Evolutionary conservation across 1,140 invertebrate species (phyloP).

Genomic region (Danaus melanippus): DNA sequence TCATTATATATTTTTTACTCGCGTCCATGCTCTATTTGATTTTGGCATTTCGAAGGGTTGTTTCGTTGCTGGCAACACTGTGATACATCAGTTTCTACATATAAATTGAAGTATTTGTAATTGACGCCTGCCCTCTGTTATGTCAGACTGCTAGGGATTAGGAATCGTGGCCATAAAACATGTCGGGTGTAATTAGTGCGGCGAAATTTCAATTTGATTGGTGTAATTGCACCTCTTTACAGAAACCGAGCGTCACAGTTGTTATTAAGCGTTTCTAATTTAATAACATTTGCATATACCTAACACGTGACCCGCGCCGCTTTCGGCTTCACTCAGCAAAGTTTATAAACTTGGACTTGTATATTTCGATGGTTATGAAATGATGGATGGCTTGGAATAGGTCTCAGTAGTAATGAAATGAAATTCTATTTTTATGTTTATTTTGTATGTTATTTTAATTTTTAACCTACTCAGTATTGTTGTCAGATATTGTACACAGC

Average conservation of each 20-base stretch:
- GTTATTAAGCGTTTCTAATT: conserved; percentile 70
- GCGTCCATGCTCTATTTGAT: too few species aligned
- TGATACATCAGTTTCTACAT: too few species aligned
- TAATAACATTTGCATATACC: conserved; percentile 71
- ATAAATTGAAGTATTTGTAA: conserved; percentile 11
- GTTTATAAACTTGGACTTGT: too few species aligned
- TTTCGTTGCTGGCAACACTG: background rate
- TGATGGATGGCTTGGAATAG: too few species aligned
- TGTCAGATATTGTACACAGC: too few species aligned
- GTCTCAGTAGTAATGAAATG: too few species aligned
- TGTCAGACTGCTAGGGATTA: conserved; percentile 42
- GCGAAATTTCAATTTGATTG: conserved; percentile 69
- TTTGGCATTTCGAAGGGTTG: too few species aligned
- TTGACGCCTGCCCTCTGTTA: conserved; percentile 28
- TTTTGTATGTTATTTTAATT: too few species aligned
- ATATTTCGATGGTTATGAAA: too few species aligned
- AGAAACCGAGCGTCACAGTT: conserved; percentile 56
- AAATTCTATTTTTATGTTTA: too few species aligned
- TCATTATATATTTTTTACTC: background rate
- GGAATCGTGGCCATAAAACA: conserved; percentile 45
- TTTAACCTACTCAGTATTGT: too few species aligned
- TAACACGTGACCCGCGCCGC: conserved; percentile 47
- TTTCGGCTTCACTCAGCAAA: too few species aligned
- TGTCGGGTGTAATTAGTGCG: conserved; percentile 59
- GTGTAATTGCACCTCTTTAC: conserved; percentile 70